phyloP scores from a whole-genome alignment of 2,113 vertebrate genomes.

The Beaufortia kweichowensis region DNA sequence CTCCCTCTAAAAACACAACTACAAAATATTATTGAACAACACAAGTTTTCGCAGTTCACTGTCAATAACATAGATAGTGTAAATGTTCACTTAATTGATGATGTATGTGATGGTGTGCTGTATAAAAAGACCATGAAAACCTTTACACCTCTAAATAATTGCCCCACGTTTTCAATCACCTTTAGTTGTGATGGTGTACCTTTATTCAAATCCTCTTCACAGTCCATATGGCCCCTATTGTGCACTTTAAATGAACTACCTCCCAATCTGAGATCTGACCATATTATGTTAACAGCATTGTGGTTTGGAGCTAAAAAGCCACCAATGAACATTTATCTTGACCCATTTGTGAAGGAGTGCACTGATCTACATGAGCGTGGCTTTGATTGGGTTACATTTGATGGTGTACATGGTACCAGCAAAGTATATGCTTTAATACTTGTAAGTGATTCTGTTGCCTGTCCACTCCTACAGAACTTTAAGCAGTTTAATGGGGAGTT shows the following conservation, averaged over 20 bases:
- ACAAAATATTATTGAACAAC: slow-evolving; percentile 12
- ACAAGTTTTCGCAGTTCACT: not conserved
- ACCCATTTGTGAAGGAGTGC: slow-evolving; percentile 31
- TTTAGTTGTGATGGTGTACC: slow-evolving; percentile 37
- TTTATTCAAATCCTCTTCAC: slow-evolving; percentile 17
- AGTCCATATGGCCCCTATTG: slow-evolving; percentile 26
- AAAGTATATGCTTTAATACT: slow-evolving; percentile 19
- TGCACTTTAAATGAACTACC: slow-evolving; percentile 32
- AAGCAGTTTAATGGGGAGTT: slow-evolving; percentile 21
- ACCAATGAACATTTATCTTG: not conserved
- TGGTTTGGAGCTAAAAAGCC: slow-evolving; percentile 20
- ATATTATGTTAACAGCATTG: slow-evolving; percentile 18
- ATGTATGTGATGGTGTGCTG: slow-evolving; percentile 24
- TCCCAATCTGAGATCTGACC: slow-evolving; percentile 13
- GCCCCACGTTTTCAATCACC: not conserved
- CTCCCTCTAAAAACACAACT: slow-evolving; percentile 20
- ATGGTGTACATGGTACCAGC: slow-evolving; percentile 1
- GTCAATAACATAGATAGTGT: not conserved
- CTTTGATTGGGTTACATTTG: slow-evolving; percentile 13
- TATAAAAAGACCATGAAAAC: slow-evolving; percentile 4
- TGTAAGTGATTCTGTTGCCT: slow-evolving; percentile 23
- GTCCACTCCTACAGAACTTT: slow-evolving; percentile 26
- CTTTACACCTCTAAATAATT: slow-evolving; percentile 3
- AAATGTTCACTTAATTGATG: not conserved
- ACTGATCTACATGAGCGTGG: not conserved